phyloP scores from a whole-genome alignment of 2,113 vertebrate species.

The Apodemus sylvaticus region DNA sequence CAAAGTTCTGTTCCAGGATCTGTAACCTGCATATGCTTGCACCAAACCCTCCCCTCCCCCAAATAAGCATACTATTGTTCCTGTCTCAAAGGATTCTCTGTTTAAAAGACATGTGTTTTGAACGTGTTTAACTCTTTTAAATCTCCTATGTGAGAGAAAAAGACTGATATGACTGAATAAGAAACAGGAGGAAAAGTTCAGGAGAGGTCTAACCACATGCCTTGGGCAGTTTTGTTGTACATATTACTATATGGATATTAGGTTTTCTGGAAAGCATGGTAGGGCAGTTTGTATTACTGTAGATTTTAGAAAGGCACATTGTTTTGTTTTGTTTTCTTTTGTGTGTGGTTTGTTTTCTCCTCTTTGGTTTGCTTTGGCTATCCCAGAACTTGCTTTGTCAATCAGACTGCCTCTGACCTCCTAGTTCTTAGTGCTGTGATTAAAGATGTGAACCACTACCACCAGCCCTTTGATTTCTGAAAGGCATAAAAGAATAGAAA shows the following conservation, averaged over 20 bases:
- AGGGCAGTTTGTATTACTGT: not conserved
- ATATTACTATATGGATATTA: not conserved
- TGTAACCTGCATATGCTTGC: not conserved
- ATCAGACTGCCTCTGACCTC: not conserved
- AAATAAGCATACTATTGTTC: not conserved
- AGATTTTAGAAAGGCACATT: not conserved
- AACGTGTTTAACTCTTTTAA: not conserved
- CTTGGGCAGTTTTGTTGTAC: not conserved
- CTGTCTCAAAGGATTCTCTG: not conserved
- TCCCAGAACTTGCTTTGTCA: not conserved
- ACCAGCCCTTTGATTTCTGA: not conserved
- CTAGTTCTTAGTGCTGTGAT: not conserved
- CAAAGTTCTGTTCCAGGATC: not conserved
- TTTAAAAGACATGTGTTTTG: not conserved
- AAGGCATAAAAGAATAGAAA: constrained; percentile 25
- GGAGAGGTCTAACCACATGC: not conserved
- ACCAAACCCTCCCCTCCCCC: rapidly evolving
- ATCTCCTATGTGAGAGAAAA: not conserved
- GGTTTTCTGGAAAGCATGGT: not conserved
- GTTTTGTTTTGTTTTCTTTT: not conserved
- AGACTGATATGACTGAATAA: not conserved
- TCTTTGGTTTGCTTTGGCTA: not conserved
- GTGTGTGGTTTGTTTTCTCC: not conserved
- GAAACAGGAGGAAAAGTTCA: not conserved
- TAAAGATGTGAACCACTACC: not conserved